A percentile compares a stretch with the other conserved stretches of the same genome.
Evolutionary conservation across 2,113 vertebrate species (phyloP).

Genomic region (Entomyzon cyanotis): DNA sequence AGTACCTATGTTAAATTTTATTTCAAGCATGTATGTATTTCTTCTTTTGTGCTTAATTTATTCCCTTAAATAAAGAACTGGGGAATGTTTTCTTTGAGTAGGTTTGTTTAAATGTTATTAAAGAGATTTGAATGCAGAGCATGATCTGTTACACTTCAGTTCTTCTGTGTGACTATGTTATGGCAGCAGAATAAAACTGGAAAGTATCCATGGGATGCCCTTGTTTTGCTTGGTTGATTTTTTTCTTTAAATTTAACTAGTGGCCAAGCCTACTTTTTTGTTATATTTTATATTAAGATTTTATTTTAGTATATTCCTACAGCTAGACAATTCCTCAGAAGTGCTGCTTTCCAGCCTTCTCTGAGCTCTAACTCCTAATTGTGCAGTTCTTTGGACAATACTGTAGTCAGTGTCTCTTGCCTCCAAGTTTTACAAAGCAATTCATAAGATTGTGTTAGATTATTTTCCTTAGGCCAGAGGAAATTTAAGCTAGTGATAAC

Average conservation of each 20-base stretch:
- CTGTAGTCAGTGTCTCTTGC: neutral
- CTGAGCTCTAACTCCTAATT: neutral
- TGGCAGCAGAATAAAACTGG: constrained; percentile 74
- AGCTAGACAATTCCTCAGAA: neutral
- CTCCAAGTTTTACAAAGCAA: neutral
- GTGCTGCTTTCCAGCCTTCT: neutral
- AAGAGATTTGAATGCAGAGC: constrained; percentile 63
- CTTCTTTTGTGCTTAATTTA: constrained; percentile 61
- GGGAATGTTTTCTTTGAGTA: constrained; percentile 25
- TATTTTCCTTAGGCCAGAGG: neutral
- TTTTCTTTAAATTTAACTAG: neutral
- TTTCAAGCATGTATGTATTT: constrained; percentile 58
- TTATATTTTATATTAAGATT: neutral
- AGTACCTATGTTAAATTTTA: constrained; percentile 40
- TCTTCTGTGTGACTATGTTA: constrained; percentile 60
- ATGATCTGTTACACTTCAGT: constrained; percentile 56
- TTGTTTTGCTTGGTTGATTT: neutral
- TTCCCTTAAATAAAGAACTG: constrained; percentile 60
- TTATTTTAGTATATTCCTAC: neutral
- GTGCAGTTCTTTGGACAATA: neutral
- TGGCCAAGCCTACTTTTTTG: neutral
- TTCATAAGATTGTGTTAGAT: neutral
- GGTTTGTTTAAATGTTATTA: constrained; percentile 48
- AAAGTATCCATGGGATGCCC: neutral
- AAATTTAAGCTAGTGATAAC: neutral